Evolutionary conservation across 2,797 vertebrate genomes (phyloP).

Genomic region (Gymnothorax reevesii): DNA sequence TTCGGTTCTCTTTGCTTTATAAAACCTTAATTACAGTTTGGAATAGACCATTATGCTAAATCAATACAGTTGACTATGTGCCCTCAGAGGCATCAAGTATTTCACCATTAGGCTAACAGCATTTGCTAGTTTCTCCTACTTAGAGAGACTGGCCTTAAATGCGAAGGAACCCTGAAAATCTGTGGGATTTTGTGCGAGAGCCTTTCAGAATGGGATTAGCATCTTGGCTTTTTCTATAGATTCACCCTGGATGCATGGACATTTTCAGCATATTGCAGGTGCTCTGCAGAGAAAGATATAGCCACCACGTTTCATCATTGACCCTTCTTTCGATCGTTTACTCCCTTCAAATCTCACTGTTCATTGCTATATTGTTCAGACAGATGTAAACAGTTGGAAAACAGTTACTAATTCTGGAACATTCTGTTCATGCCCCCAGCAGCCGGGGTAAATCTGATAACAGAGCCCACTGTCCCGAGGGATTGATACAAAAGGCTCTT

Average conservation of each 20-base stretch:
- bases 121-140: neutral
- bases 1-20: neutral
- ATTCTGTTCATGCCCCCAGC: slow-evolving; percentile 37
- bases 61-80: slow-evolving; percentile 3
- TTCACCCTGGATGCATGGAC: neutral
- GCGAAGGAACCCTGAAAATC: neutral
- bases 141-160: neutral
- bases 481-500: slow-evolving; percentile 58
- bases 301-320: slow-evolving; percentile 11
- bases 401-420: slow-evolving; percentile 31
- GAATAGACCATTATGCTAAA: neutral
- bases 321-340: slow-evolving; percentile 8
- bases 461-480: slow-evolving; percentile 55
- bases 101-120: neutral
- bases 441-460: slow-evolving; percentile 60
- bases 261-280: neutral
- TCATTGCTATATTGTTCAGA: neutral
- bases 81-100: neutral
- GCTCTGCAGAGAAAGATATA: neutral
- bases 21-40: slow-evolving; percentile 1
- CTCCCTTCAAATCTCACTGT: neutral
- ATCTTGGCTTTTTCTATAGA: neutral
- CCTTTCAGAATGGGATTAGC: neutral
- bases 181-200: neutral
- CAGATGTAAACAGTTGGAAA: slow-evolving; percentile 17